Conservation (phyloP, 2,888 invertebrate genomes). For the Oeneis ivallda region DNA sequence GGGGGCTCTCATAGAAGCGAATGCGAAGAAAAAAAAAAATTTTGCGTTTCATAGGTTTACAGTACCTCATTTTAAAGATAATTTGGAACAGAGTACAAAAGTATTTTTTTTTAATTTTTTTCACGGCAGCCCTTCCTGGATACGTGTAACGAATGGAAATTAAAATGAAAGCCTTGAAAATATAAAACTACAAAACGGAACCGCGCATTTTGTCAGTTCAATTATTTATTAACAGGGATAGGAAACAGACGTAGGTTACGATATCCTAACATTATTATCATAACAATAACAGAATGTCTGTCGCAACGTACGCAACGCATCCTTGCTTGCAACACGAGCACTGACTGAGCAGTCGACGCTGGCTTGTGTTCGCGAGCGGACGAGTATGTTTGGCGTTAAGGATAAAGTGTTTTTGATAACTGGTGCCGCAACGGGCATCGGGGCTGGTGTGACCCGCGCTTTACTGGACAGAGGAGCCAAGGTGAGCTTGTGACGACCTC, state of each 20-base stretch:
- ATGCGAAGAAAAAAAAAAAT: too few species aligned
- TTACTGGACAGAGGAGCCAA: conserved; percentile 61
- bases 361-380: conserved; percentile 20
- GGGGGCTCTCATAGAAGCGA: too few species aligned
- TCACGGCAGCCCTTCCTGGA: too few species aligned
- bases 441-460: conserved; percentile 56
- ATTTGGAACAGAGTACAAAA: too few species aligned
- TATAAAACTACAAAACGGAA: not conserved
- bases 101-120: too few species aligned
- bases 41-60: too few species aligned
- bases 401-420: conserved; percentile 65
- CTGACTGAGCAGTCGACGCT: conserved; percentile 19
- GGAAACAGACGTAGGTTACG: conserved; percentile 11
- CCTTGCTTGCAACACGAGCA: conserved; percentile 9
- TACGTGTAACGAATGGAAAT: too few species aligned
- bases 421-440: conserved; percentile 67
- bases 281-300: conserved; percentile 7
- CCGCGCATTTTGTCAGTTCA: not conserved
- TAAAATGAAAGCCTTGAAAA: too few species aligned
- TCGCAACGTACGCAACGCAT: conserved; percentile 10
- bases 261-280: conserved; percentile 16
- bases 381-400: conserved; percentile 53
- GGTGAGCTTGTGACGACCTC: conserved; percentile 42
- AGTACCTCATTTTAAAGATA: too few species aligned
- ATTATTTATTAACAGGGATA: not conserved